Conservation (phyloP, 2,113 vertebrate species). For the Hypomesus transpacificus region DNA sequence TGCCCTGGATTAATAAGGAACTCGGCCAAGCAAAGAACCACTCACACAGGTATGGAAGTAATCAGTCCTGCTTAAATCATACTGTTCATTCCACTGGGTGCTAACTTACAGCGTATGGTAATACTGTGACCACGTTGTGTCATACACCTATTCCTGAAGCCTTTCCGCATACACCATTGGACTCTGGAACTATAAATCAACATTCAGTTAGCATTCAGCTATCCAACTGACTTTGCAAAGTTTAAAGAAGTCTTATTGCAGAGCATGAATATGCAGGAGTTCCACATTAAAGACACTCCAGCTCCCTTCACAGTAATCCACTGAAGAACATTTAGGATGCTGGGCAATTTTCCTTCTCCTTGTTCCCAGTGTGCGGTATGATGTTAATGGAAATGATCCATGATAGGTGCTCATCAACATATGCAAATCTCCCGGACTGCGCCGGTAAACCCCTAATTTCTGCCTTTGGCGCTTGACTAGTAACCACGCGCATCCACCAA, state of each 20-base stretch:
- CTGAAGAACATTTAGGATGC: constrained; percentile 49
- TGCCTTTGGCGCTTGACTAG: constrained; percentile 21
- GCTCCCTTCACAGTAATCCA: constrained; percentile 22
- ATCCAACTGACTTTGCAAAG: neutral
- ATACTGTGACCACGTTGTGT: no score
- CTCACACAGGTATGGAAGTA: constrained; percentile 47
- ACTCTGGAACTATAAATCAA: constrained; percentile 1
- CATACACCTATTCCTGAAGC: neutral
- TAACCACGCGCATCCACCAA: constrained; percentile 38
- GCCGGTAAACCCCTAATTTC: constrained; percentile 48
- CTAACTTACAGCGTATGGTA: no score
- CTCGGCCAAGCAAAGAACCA: constrained; percentile 18
- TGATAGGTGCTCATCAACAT: constrained; percentile 52
- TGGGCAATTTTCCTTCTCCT: constrained; percentile 47
- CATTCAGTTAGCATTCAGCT: neutral
- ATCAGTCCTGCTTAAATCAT: constrained; percentile 8
- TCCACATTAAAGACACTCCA: constrained; percentile 26
- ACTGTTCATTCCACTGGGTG: no score
- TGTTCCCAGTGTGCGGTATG: constrained; percentile 45
- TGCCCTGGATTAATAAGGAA: constrained; percentile 46
- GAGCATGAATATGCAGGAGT: constrained; percentile 45
- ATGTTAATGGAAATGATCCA: constrained; percentile 52
- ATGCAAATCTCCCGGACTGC: constrained; percentile 60
- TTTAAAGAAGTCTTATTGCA: constrained; percentile 33
- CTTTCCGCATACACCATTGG: neutral